Evolutionary conservation across 2,113 vertebrate species (phyloP), one percentile per base, ranked within the genome.

Genomic region (Ptyas mucosa): DNA sequence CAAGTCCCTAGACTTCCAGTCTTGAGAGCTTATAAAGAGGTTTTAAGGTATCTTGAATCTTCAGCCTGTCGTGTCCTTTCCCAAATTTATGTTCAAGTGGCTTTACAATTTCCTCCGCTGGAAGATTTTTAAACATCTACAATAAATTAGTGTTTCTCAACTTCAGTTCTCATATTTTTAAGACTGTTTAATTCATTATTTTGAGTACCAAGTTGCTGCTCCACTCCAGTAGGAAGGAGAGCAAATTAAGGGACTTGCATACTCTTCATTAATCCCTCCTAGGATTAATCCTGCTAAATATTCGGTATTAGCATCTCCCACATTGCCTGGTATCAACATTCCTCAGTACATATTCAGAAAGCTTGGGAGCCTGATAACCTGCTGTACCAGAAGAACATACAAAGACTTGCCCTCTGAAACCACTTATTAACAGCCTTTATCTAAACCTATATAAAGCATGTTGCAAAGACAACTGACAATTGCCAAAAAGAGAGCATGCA

Each of bases 351-450:
- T 92, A 92, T 96, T 93, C 93, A 93, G 94, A 96, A 93, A 92
- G 94, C 93, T 92, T 92, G 64, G 93, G 85, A 69, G 87, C 96
- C 96, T 96, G 95, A 96, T 1, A 94, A 94, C 92, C 88, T 57
- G 96, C 90, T 87, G 91, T 94, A 96, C 95, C 92, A 94, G 94
- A 96, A 94, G 96, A 95, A 97, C 94, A 97, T 94, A 96, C 92
- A 97, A 97, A 94, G 95, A 92, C 95, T 93, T 92, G 92, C 64
- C 93, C 94, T 97, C 94, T 95, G 95, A 95, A 94, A 96, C 96
- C 95, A 91, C 96, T 97, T 97, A 97, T 97, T 97, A 98, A 97
- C 91, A 95, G 96, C 89, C 93, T 97, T 98, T 98, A 97, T 97
- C 96, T 96, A 97, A 96, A 97, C 95, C 94, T 96, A 97, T 97